Conservation (phyloP, 2,113 vertebrate genomes). For the Heliornis fulica region DNA sequence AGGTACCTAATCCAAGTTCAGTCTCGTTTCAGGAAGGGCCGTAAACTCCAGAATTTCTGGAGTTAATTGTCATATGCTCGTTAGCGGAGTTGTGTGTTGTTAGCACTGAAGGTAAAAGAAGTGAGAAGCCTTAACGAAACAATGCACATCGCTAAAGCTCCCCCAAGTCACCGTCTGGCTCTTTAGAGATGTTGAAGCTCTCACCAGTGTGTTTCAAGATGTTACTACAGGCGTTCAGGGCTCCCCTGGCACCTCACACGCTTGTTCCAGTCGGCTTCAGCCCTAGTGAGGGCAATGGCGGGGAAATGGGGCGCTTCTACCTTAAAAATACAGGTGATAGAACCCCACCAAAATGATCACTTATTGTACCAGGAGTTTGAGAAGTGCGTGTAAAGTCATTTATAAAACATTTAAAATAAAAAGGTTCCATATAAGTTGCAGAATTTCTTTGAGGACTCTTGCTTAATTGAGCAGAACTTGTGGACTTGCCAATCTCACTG, state of each 20-base stretch:
- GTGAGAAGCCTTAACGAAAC: not conserved
- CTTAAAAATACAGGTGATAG: not conserved
- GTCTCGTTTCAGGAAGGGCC: not conserved
- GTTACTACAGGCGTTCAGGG: not conserved
- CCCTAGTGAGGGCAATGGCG: not conserved
- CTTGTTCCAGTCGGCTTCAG: not conserved
- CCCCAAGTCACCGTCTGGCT: not conserved
- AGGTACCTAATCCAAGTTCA: not conserved
- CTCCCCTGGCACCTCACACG: not conserved
- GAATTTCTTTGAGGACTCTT: not conserved
- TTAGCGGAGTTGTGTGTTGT: not conserved
- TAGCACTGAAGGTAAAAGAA: not conserved
- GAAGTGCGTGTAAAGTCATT: not conserved
- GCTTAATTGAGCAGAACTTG: not conserved
- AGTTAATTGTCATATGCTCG: not conserved
- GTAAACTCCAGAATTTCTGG: not conserved
- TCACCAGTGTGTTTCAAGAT: not conserved
- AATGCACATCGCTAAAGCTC: not conserved
- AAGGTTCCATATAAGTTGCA: rapidly evolving
- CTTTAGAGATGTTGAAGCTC: not conserved
- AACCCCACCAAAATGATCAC: not conserved
- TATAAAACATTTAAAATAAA: not conserved
- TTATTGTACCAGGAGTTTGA: not conserved
- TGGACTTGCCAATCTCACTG: rapidly evolving
- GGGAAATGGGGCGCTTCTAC: not conserved